These are phyloP conservation scores for Luffia ferchaultella DNA, from an alignment of 2,888 invertebrate genomes.

Conservation along the genomic window DNA sequence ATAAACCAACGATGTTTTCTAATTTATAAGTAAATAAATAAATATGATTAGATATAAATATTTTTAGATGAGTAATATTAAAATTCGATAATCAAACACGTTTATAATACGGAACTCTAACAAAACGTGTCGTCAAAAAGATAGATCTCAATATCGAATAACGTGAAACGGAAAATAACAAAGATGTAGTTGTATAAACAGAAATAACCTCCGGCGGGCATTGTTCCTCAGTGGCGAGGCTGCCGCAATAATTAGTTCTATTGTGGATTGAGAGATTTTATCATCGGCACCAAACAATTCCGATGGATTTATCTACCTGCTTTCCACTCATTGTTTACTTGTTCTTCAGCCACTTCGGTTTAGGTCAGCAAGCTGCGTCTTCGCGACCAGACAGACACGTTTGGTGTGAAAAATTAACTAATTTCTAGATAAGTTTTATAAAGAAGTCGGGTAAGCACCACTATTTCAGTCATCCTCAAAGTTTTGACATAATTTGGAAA, in stretches of 20 bases:
- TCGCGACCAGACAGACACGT: no score
- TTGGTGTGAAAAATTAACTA: no score
- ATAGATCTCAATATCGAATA: not conserved
- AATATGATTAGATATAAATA: no score
- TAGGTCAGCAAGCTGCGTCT: no score
- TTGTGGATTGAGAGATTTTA: slow-evolving; percentile 52
- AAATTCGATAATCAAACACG: no score
- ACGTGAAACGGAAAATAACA: not conserved
- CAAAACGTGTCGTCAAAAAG: not conserved
- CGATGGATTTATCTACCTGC: slow-evolving; percentile 37
- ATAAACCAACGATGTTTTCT: no score
- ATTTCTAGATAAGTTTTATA: no score
- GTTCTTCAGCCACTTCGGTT: not conserved
- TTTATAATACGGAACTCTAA: not conserved
- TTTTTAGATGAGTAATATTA: no score
- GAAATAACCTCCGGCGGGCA: not conserved
- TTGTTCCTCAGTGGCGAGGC: not conserved
- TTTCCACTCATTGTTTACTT: slow-evolving; percentile 8
- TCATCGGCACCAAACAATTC: slow-evolving; percentile 45
- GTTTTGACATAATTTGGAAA: no score
- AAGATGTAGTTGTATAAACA: not conserved
- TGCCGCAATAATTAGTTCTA: slow-evolving; percentile 45
- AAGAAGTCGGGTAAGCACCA: no score
- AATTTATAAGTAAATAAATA: no score
- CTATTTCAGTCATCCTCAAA: no score